Base-by-base conservation (phyloP, 2,888 invertebrate genomes). In the Lacanobia wlatinum region DNA sequence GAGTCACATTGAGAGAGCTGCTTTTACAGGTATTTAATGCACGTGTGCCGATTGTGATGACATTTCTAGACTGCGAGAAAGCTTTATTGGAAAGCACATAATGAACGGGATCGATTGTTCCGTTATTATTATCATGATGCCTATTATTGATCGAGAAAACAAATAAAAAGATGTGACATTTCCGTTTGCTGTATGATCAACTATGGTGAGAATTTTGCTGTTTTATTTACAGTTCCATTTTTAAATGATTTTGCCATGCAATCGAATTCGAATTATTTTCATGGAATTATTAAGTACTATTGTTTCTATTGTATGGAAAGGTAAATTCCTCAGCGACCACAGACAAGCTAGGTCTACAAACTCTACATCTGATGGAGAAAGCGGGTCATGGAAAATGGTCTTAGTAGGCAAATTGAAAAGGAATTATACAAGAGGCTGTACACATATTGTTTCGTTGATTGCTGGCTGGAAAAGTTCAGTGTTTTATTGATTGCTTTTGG, bases 1-100 rank as follows among this genome's bases (percentile, higher is more conserved):
- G 86, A 87, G 73, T 87, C 86, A 84, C 84, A 82, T 69, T 74
- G 85, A 86, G 90, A 90, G 88, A 90, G 88, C 86, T 63, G 65
- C 72, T 65, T 83, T 80, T 83, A 76, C 82, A 74, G 73, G 86
- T 78, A 85, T 78, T 65, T 55, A 64, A 23, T 77, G 79, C 80
- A 48, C 48, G 64, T 81, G 76, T 70, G 40, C 58, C 40, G 64
- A 56, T 72, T 76, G 71, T 71, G 66, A 76, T 76, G 81, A 78
- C 73, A 81, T 75, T 82, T 82, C 76, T 79, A 73, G 67, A 70
- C 55, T 70, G 28, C 59, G 81, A 80, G 80, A 84, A 84, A 84
- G 79, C 84, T 63, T 70, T 68, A 81, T 82, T 84, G 83, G 80
- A 86, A 86, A 84, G 70, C 70, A 50, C 63, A 21, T 38, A 65